Evolutionary conservation across 2,797 vertebrate genomes (phyloP), one percentile per base, ranked within the genome.

Genomic region (Syncerus caffer): DNA sequence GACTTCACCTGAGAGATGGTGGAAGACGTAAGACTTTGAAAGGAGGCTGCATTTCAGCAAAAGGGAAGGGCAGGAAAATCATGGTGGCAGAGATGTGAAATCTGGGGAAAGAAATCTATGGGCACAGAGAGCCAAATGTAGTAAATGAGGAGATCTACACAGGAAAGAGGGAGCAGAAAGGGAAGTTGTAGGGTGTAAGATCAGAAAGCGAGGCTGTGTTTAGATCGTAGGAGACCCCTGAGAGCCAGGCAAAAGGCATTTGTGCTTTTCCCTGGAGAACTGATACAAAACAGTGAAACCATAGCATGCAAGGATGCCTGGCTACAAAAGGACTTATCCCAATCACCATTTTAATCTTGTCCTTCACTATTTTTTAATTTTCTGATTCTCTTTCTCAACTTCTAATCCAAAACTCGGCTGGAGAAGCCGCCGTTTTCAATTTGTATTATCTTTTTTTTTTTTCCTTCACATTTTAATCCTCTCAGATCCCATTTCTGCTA

Each of bases 401-500:
- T 98, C 93, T 97, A 97, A 98, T 97, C 97, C 95, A 90, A 96
- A 97, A 82, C 96, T 93, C 57, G 0, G 64, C 92, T 95, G 86
- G 93, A 98, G 95, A 97, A 95, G 87, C 96, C 17, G 79, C 95
- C 96, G 94, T 98, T 98, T 98, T 98, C 97, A 95, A 98, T 98
- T 98, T 98, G 93, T 97, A 97, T 98, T 97, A 97, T 97, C 96
- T 92, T 96, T 97, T 90, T 64, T 93, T 95, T 97, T 88, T 85
- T 34, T 50, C 4, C 67, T 71, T 71, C 51, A 50, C 91, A 62
- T 95, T 97, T 97, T 98, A 98, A 98, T 98, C 97, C 97, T 97
- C 97, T 98, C 97, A 98, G 97, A 97, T 98, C 71, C 92, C 87
- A 88, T 98, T 98, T 98, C 97, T 97, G 88, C 97, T 98, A 95